Percentiles rank a stretch among this genome's conserved stretches.
Conservation (phyloP, 2,888 invertebrate species). For the Orthosia gracilis region DNA sequence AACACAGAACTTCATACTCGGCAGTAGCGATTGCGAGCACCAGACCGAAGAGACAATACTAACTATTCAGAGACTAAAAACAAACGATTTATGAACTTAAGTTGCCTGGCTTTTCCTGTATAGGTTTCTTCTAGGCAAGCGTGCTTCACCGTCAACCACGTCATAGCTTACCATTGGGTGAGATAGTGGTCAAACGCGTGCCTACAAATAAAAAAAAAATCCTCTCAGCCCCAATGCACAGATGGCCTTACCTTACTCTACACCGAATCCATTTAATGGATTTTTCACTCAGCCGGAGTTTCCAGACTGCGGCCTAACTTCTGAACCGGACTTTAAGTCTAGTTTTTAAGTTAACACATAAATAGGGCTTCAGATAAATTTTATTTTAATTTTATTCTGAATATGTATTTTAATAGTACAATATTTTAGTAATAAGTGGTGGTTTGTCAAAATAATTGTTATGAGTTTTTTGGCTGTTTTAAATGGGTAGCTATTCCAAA, state of each 20-base stretch:
- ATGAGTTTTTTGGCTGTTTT: constrained; percentile 2
- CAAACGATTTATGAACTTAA: too few relatives aligned
- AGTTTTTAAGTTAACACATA: constrained; percentile 50
- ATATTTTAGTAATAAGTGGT: constrained; percentile 14
- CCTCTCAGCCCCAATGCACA: background rate
- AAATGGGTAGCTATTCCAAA: background rate
- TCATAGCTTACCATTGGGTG: too few relatives aligned
- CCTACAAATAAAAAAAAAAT: too few relatives aligned
- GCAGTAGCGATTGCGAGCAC: too few relatives aligned
- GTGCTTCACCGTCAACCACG: too few relatives aligned
- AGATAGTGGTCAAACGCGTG: too few relatives aligned
- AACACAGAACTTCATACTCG: too few relatives aligned
- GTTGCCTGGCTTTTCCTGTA: too few relatives aligned
- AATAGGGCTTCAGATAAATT: constrained; percentile 38
- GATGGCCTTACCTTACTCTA: background rate
- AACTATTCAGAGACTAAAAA: too few relatives aligned
- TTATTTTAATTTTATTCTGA: too few relatives aligned
- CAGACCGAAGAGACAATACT: too few relatives aligned
- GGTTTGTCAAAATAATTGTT: constrained; percentile 6
- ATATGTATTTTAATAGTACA: background rate
- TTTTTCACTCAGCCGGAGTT: constrained; percentile 36
- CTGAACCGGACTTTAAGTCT: constrained; percentile 11
- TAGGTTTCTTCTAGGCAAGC: too few relatives aligned
- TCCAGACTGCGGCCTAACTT: constrained; percentile 31
- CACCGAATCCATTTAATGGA: constrained; percentile 15